phyloP scores from a whole-genome alignment of 2,888 invertebrate species.

The Ennomos quercinarius region DNA sequence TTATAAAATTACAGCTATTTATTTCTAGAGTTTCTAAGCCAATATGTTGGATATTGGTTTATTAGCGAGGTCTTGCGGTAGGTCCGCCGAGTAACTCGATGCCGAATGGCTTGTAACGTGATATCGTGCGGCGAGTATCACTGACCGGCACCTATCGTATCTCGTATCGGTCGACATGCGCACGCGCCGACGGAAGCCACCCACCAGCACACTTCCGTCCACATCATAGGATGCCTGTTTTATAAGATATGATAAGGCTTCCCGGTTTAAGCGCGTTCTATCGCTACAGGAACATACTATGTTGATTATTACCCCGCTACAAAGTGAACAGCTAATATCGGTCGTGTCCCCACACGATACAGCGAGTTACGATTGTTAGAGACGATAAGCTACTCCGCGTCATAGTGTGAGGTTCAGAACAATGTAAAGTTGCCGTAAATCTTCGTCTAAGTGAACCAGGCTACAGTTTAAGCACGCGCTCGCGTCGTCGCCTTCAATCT shows the following conservation, averaged over 20 bases:
- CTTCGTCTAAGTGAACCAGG: conserved; percentile 71
- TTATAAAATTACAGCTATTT: background rate
- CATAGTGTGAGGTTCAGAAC: conserved; percentile 46
- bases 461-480: conserved; percentile 80
- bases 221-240: conserved; percentile 53
- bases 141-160: conserved; percentile 36
- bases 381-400: conserved; percentile 42
- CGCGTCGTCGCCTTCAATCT: conserved; percentile 81
- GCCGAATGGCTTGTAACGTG: conserved; percentile 53
- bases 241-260: conserved; percentile 73
- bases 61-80: conserved; percentile 38
- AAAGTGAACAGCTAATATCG: conserved; percentile 10
- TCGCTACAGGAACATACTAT: conserved; percentile 12
- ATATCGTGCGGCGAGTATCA: conserved; percentile 56
- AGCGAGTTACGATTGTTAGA: conserved; percentile 28
- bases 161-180: conserved; percentile 63
- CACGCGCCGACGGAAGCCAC: conserved; percentile 77
- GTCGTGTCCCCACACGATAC: conserved; percentile 6
- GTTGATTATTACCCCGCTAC: conserved; percentile 3
- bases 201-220: conserved; percentile 65
- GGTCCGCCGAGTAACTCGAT: conserved; percentile 50
- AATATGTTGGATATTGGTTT: conserved; percentile 25
- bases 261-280: conserved; percentile 45
- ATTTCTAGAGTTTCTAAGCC: conserved; percentile 12
- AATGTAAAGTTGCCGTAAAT: conserved; percentile 72